These are phyloP conservation scores for Melipona quadrifasciata DNA, from an alignment of 1,140 invertebrate species.

Conservation along the genomic window DNA sequence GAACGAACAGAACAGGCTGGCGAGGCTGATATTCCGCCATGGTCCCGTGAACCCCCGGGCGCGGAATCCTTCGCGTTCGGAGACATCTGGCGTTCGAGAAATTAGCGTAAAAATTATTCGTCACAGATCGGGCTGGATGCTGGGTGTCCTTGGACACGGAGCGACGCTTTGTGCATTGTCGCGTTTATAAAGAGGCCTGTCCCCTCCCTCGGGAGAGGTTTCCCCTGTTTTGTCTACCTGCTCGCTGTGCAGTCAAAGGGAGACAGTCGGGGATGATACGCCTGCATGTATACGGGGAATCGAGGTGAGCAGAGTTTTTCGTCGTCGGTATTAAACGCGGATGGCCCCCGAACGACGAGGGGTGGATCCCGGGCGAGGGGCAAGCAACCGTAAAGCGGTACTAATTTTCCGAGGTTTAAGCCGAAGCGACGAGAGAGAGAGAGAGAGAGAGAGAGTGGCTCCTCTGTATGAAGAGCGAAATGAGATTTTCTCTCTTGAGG, in stretches of 20 bases:
- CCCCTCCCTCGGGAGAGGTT: background rate
- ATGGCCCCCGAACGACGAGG: too few species aligned
- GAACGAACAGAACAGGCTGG: background rate
- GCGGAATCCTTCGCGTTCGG: background rate
- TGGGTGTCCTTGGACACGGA: background rate
- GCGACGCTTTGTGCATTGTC: conserved; percentile 47
- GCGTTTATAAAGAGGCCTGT: conserved; percentile 58
- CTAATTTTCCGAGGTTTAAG: conserved; percentile 66
- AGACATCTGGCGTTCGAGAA: conserved; percentile 60
- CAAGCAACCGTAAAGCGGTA: conserved; percentile 71
- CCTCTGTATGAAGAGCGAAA: conserved; percentile 47
- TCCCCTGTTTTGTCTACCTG: conserved; percentile 47
- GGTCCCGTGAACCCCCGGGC: background rate
- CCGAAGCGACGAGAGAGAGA: conserved; percentile 20
- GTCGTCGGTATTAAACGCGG: conserved; percentile 39
- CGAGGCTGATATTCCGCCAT: background rate
- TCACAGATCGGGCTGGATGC: conserved; percentile 56
- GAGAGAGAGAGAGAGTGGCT: conserved; percentile 15
- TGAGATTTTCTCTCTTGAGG: conserved; percentile 49
- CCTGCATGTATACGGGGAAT: background rate
- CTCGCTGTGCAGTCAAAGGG: background rate
- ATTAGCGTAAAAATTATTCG: conserved; percentile 75
- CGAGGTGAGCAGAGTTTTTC: background rate
- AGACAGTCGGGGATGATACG: background rate
- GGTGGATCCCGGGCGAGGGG: conserved; percentile 22